These are phyloP conservation scores for pig (Sus scrofa) DNA, from an alignment of 2,113 vertebrate species.

Conservation along the genomic window DNA sequence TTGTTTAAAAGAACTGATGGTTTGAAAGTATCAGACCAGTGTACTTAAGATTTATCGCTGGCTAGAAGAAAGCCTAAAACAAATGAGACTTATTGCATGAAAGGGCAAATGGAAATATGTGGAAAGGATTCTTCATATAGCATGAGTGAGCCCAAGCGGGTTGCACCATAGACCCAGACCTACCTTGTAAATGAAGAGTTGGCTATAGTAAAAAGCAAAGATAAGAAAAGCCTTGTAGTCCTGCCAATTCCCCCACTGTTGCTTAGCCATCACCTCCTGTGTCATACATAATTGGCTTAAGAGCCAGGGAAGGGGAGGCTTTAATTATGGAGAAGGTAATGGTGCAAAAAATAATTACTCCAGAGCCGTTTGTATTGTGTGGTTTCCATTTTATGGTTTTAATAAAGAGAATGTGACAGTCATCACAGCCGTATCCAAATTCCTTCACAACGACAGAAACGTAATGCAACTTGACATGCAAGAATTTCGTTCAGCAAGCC, in stretches of 20 bases:
- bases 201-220: slow-evolving; percentile 60
- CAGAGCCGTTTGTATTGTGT: slow-evolving; percentile 62
- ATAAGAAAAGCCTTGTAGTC: slow-evolving; percentile 59
- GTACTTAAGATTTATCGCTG: background rate
- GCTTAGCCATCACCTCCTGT: background rate
- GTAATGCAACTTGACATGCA: background rate
- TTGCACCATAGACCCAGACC: background rate
- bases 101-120: background rate
- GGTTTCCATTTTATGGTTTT: slow-evolving; percentile 71
- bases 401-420: slow-evolving; percentile 66
- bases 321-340: slow-evolving; percentile 75
- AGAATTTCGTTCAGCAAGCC: background rate
- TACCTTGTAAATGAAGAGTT: slow-evolving; percentile 52
- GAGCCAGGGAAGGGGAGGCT: slow-evolving; percentile 36
- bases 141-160: background rate
- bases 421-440: slow-evolving; percentile 59
- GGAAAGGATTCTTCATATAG: background rate
- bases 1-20: background rate
- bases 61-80: background rate
- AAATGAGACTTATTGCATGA: background rate
- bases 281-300: slow-evolving; percentile 60
- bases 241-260: slow-evolving; percentile 35
- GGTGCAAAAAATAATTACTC: slow-evolving; percentile 68
- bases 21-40: background rate
- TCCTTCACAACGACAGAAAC: slow-evolving; percentile 66